These are phyloP conservation scores for Babyrousa celebensis DNA, from an alignment of 2,797 vertebrate genomes.

Conservation along the genomic window DNA sequence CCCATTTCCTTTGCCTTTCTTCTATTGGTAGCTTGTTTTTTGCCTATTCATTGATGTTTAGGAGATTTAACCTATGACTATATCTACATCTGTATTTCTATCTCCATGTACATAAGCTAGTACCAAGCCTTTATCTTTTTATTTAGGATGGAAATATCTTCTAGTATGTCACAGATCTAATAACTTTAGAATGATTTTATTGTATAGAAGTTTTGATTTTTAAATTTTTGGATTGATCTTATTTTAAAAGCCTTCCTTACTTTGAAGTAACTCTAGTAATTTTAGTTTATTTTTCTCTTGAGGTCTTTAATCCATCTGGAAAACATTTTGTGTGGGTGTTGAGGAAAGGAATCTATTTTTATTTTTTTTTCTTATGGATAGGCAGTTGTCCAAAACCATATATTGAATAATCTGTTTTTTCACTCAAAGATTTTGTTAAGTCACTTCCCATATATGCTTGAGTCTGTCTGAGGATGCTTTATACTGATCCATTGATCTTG, in stretches of 20 bases:
- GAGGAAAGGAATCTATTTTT: slow-evolving; percentile 52
- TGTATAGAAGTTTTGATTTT: not conserved
- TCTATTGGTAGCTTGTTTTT: not conserved
- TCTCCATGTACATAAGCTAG: not conserved
- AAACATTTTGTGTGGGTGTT: slow-evolving; percentile 1
- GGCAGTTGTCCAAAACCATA: not conserved
- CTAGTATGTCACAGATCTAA: not conserved
- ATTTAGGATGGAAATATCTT: not conserved
- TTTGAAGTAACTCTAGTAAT: slow-evolving; percentile 47
- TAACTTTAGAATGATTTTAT: not conserved
- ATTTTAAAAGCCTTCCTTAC: slow-evolving; percentile 50
- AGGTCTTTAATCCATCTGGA: not conserved
- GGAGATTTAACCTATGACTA: not conserved
- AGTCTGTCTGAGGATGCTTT: not conserved
- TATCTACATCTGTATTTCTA: not conserved
- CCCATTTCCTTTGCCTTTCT: not conserved
- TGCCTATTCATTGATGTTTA: not conserved
- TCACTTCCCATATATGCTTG: not conserved
- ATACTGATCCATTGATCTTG: not conserved
- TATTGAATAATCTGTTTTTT: slow-evolving; percentile 15
- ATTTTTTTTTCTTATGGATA: not conserved
- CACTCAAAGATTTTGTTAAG: slow-evolving; percentile 43
- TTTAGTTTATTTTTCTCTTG: not conserved
- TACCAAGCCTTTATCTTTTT: not conserved
- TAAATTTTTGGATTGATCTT: not conserved